Percentiles rank a stretch among this genome's conserved stretches.
These are phyloP conservation scores for Setipinna tenuifilis DNA, from an alignment of 2,797 vertebrate species.

Conservation along the genomic window DNA sequence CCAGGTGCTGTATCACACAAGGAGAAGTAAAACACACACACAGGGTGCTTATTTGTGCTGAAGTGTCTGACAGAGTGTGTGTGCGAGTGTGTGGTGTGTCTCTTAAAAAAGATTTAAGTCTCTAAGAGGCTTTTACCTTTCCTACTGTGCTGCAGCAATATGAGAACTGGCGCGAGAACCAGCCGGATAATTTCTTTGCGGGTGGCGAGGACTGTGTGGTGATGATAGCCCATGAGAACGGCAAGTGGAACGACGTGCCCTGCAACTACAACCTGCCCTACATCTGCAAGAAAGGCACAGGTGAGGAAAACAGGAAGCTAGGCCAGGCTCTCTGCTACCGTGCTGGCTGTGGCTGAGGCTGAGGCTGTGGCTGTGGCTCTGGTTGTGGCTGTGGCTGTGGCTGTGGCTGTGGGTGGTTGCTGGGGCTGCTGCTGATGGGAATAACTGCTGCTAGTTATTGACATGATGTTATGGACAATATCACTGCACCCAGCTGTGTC, in stretches of 20 bases:
- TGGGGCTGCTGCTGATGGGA: not conserved
- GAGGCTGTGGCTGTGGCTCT: slow-evolving; percentile 1
- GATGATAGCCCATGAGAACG: slow-evolving; percentile 92
- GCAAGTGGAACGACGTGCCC: slow-evolving; percentile 96
- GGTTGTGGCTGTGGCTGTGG: too few species aligned
- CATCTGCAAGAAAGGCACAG: slow-evolving; percentile 97
- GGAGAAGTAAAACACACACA: not conserved
- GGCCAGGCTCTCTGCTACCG: slow-evolving; percentile 27
- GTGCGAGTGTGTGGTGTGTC: not conserved
- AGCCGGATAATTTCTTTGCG: slow-evolving; percentile 98
- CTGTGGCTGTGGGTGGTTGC: too few species aligned
- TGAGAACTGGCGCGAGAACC: slow-evolving; percentile 95
- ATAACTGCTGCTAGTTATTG: not conserved
- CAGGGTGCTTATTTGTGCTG: slow-evolving; percentile 3
- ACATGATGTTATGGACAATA: not conserved
- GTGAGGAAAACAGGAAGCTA: slow-evolving; percentile 68
- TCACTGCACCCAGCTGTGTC: not conserved
- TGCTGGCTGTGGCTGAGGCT: not conserved
- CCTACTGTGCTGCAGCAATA: slow-evolving; percentile 81
- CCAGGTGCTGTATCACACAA: not conserved
- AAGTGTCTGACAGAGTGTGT: not conserved
- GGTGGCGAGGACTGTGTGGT: slow-evolving; percentile 97
- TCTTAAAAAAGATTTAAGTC: slow-evolving; percentile 30
- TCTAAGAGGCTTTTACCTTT: slow-evolving; percentile 43
- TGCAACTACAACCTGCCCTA: slow-evolving; percentile 99